Percentiles rank a stretch among this genome's conserved stretches.
Evolutionary conservation across 1,140 invertebrate species (phyloP).

Genomic region (Leptoteleia sp.): DNA sequence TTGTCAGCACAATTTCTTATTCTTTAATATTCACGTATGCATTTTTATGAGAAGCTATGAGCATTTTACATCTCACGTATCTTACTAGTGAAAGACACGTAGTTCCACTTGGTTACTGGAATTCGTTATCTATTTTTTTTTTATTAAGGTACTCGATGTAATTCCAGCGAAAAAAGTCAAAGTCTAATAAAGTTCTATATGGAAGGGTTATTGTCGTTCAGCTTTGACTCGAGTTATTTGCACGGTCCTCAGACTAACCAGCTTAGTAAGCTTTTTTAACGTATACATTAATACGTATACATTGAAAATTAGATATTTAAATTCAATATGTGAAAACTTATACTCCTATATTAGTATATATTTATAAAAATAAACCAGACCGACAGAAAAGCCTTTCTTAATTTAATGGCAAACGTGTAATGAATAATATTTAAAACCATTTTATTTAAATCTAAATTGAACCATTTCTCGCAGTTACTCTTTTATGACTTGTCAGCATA

Average conservation of each 20-base stretch:
- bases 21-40: not conserved
- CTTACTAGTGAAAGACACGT: conserved; percentile 15
- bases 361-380: too few relatives aligned
- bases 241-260: conserved; percentile 51
- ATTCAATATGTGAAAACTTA: too few relatives aligned
- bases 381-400: too few relatives aligned
- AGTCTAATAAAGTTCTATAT: conserved; percentile 35
- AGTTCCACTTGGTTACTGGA: conserved; percentile 27
- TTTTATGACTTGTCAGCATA: not conserved
- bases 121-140: conserved; percentile 37
- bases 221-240: conserved; percentile 77
- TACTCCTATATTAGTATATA: too few relatives aligned
- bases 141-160: conserved; percentile 34
- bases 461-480: not conserved
- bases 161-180: conserved; percentile 67
- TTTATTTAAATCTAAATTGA: too few relatives aligned
- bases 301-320: conserved; percentile 25
- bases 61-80: conserved; percentile 16
- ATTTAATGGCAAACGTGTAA: too few relatives aligned
- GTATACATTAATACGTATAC: conserved; percentile 67
- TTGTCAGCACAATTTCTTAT: conserved; percentile 8
- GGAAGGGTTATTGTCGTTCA: conserved; percentile 75
- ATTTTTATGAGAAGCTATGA: conserved; percentile 12
- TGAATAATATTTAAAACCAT: too few relatives aligned
- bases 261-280: conserved; percentile 53